Base-by-base conservation (phyloP, 2,797 vertebrate genomes). In the Myripristis jacobus region DNA sequence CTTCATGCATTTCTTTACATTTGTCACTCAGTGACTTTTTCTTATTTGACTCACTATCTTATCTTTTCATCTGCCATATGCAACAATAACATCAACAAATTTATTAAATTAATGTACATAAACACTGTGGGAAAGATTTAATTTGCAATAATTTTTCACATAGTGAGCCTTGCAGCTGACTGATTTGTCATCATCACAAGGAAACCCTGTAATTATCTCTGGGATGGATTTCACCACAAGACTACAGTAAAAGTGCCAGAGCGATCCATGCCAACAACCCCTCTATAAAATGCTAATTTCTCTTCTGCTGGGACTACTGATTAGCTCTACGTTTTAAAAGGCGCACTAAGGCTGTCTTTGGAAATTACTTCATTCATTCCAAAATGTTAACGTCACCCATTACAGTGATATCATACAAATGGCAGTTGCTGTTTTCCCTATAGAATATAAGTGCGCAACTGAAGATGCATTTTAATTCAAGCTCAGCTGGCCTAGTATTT, bases 131-230 rank as follows among this genome's bases (percentile, higher is more conserved):
- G 73, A n/a, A 10, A 10, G 11, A 36, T 22, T 31, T 31, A 22
- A 15, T 31, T 19, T 18, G 9, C 27, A 38, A 24, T 27, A 54
- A 29, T 34, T 10, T 25, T 22, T 16, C 31, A 16, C 41, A 53
- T 6, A 25, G 19, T 11, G 6, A 29, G 31, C 44, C 8, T n/a
- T 13, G 12, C 13, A 44, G 47, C 13, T 36, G 48, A 0, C 11
- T 22, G 27, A 41, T 66, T 74, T 73, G 62, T 80, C 70, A 75
- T 76, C 34, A 73, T 70, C 11, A 41, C 10, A 25, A 0, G 9
- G 57, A 76, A 70, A 79, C 61, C 16, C 4, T 46, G 59, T 56
- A 73, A 79, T 83, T 64, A 66, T 57, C 38, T 54, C 38, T 24
- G 43, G 15, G 53, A 67, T 71, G 24, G 70, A 48, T 34, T 66